A percentile compares a stretch with the other conserved stretches of the same genome.
Conservation (phyloP, 2,888 invertebrate genomes). For the Agriopis leucophaearia region DNA sequence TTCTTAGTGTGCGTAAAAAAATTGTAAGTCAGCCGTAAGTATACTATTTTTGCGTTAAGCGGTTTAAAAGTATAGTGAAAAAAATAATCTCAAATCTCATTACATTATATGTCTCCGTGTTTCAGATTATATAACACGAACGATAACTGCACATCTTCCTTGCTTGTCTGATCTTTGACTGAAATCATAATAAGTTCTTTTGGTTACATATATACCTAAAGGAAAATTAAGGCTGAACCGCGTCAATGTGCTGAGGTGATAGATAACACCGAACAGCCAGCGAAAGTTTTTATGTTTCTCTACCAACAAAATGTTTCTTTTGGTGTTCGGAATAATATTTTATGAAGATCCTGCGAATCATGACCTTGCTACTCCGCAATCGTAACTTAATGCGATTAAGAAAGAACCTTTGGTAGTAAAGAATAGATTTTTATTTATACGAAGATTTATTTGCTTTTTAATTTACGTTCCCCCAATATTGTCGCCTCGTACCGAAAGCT, state of each 20-base stretch:
- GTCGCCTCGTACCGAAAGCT: conserved; percentile 22
- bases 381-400: conserved; percentile 20
- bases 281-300: conserved; percentile 21
- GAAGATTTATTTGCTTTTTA: conserved; percentile 30
- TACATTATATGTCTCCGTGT: too few relatives aligned
- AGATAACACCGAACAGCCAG: background rate
- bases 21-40: too few relatives aligned
- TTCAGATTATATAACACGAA: too few relatives aligned
- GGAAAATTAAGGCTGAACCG: background rate
- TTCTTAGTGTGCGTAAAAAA: too few relatives aligned
- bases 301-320: conserved; percentile 19
- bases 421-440: background rate
- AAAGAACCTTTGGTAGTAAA: conserved; percentile 10
- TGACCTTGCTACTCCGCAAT: conserved; percentile 20
- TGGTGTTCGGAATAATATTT: conserved; percentile 32
- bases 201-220: background rate
- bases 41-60: too few relatives aligned
- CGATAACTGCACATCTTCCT: too few relatives aligned
- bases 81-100: too few relatives aligned
- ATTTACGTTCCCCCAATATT: conserved; percentile 26
- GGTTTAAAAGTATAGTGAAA: too few relatives aligned
- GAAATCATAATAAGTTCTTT: too few relatives aligned
- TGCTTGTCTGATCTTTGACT: too few relatives aligned
- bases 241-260: background rate
- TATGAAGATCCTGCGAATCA: conserved; percentile 28